Conservation (phyloP, 1,140 invertebrate species). For the Ptiloglossa arizonensis region DNA sequence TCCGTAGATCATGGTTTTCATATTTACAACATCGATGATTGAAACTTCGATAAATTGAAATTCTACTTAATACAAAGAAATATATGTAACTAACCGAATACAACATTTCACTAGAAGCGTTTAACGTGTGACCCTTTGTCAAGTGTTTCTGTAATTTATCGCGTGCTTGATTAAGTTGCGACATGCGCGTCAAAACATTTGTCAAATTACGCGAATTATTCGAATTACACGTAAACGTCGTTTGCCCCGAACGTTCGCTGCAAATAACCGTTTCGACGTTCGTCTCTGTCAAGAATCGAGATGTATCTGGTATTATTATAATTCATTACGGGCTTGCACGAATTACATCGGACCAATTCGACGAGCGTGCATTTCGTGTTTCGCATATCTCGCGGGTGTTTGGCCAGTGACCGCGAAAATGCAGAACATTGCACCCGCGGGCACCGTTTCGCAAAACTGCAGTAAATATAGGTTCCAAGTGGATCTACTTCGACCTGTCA, state of each 20-base stretch:
- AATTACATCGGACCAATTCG: constrained; percentile 32
- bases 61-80: not conserved
- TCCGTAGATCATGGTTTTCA: too few relatives aligned
- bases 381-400: constrained; percentile 44
- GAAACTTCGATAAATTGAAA: too few relatives aligned
- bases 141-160: not conserved
- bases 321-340: constrained; percentile 44
- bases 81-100: not conserved
- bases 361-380: constrained; percentile 29
- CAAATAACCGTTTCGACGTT: not conserved
- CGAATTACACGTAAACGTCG: not conserved
- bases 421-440: constrained; percentile 48
- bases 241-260: constrained; percentile 18
- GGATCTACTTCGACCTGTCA: constrained; percentile 45
- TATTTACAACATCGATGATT: not conserved
- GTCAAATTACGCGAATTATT: constrained; percentile 22
- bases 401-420: constrained; percentile 49
- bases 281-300: constrained; percentile 50
- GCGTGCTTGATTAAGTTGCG: not conserved
- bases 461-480: constrained; percentile 51
- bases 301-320: constrained; percentile 54
- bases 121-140: not conserved
- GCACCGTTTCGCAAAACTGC: constrained; percentile 57
- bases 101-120: not conserved
- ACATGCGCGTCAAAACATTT: not conserved